Base-by-base conservation (phyloP, 2,888 invertebrate genomes). In the Platerodrilus igneus region DNA sequence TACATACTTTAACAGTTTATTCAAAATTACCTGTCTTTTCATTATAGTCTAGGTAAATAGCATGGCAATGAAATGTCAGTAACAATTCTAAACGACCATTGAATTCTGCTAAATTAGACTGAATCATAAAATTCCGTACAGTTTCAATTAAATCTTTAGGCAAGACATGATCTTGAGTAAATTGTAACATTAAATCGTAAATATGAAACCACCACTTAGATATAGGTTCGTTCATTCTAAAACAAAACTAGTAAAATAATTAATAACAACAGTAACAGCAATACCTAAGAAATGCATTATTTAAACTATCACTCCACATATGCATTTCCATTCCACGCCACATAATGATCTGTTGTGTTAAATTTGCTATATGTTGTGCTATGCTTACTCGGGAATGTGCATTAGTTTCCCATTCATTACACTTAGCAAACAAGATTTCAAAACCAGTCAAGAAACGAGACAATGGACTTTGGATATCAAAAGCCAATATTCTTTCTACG, bases 161-260 rank as follows among this genome's bases (percentile, higher is more conserved):
- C 17, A 56, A 63, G 25, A 53, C 59, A 29, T 51, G 25, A 23
- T 59, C 47, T 8, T 66, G 66, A 9, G 61, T 50, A 57, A 80
- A 84, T 21, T 80, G 77, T 29, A 79, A 75, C 21, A 86, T 67
- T 0, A 88, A 71, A 13, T 80, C 77, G 62, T 86, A 92, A 27
- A 95, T 66, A 63, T 87, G 83, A 68, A 92, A 88, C 93, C 94
- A 96, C 79, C 90, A 94, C 62, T 85, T 87, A 47, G 84, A 78
- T 0, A 85, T 79, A 45, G 79, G 77, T 0, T 77, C 70, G 59
- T 78, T 77, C 48, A 84, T 73, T 55, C 82, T 81, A 57, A 36
- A 63, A 50, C n/a, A 52, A 56, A 48, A 33, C 9, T 21, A 15
- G 10, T 29, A 21, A 37, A n/a, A n/a, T n/a, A n/a, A n/a, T n/a